Base-by-base conservation (phyloP, 2,113 vertebrate genomes). In the Gopherus flavomarginatus region DNA sequence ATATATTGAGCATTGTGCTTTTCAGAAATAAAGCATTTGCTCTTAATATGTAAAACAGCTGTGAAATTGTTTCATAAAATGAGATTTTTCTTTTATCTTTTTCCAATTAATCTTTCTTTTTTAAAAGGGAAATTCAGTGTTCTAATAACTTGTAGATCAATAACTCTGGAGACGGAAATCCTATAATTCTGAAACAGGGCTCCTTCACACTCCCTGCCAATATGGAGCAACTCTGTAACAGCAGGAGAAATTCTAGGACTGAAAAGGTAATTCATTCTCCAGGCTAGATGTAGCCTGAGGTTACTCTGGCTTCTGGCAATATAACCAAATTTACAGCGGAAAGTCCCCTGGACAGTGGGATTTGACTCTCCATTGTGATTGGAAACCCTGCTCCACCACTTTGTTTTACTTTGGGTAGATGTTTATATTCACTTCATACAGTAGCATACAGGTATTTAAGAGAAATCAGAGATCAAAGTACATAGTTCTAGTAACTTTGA, bases 111-210 rank as follows among this genome's bases (percentile, higher is more conserved):
- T 87, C 84, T 91, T 16, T 1, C 0, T 0, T 78, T 80, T 88
- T 91, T 35, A 12, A 1, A 26, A 89, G 26, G 27, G 77, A 11
- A 86, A 85, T 49, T 53, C 19, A 83, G 3, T 85, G 47, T 21
- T 83, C n/a, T 52, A 26, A 54, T n/a, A 84, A 11, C 88, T 83
- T 27, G 78, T 38, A 94, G 83, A 88, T 95, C 90, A 93, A 56
- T 85, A 95, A 35, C 42, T 93, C 47, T 65, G 75, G 57, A 88
- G 81, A 79, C 57, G 42, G 77, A 96, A 97, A 95, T 50, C 2
- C 65, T 83, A 14, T 89, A 88, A 96, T 95, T 96, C 93, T 87
- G 26, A 84, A 88, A 72, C 44, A 86, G 50, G 87, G 42, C 17
- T 89, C 83, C 72, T 0, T 0, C 53, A 5, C 26, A 47, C 72